Conservation (phyloP, 2,888 invertebrate genomes). For the Bimastos eiseni region DNA sequence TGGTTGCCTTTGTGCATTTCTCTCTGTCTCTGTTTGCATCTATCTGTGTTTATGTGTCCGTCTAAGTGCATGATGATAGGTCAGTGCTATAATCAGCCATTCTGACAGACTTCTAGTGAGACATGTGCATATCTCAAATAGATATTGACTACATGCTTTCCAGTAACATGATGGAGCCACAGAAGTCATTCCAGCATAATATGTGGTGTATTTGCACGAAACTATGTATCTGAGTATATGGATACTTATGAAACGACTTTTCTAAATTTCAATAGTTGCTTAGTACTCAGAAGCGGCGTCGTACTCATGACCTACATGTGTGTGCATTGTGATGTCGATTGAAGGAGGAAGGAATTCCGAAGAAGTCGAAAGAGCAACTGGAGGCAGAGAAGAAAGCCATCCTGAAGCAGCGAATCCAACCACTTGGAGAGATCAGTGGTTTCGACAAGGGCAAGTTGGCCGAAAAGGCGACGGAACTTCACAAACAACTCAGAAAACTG, state of each 20-base stretch:
- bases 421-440: conserved; percentile 73
- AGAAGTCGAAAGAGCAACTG: conserved; percentile 97
- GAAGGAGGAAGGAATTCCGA: background rate
- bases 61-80: no score
- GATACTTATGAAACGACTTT: background rate
- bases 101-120: no score
- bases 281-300: background rate
- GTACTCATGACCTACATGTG: background rate
- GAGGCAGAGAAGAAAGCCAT: conserved; percentile 98
- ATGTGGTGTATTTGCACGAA: no score
- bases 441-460: conserved; percentile 77
- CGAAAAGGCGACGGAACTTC: conserved; percentile 85
- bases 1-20: no score
- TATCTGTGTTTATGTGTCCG: no score
- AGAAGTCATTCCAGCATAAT: no score
- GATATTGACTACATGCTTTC: no score
- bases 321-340: background rate
- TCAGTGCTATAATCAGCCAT: no score
- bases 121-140: no score
- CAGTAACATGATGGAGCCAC: no score
- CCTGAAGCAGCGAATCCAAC: conserved; percentile 69
- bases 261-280: background rate
- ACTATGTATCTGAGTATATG: no score
- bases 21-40: no score
- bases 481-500: conserved; percentile 89